Conservation (phyloP, 1,140 invertebrate genomes). For the Diabrotica undecimpunctata region DNA sequence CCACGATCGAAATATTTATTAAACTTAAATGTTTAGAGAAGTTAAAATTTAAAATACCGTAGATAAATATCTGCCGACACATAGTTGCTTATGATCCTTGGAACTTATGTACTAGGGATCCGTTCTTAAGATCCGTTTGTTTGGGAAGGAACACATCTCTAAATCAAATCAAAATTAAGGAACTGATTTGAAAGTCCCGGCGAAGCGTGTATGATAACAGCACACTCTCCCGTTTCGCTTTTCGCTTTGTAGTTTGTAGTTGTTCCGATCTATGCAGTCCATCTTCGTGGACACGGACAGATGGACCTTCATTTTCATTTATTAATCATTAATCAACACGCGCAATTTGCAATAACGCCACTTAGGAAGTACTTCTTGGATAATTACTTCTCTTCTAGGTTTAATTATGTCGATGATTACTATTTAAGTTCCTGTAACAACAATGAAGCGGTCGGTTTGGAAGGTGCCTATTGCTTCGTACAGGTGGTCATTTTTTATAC, state of each 20-base stretch:
- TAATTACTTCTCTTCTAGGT: constrained; percentile 14
- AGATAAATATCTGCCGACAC: too few species aligned
- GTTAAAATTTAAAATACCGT: too few species aligned
- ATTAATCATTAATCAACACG: constrained; percentile 21
- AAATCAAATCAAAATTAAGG: not conserved
- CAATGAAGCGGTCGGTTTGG: not conserved
- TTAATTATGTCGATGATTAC: constrained; percentile 16
- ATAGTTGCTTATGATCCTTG: too few species aligned
- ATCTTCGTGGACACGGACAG: constrained; percentile 23
- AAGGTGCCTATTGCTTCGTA: not conserved
- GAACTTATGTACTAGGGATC: too few species aligned
- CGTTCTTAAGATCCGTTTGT: too few species aligned
- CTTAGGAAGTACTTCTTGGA: constrained; percentile 15
- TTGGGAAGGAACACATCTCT: too few species aligned
- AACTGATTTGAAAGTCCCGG: constrained; percentile 26
- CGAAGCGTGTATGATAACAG: constrained; percentile 21
- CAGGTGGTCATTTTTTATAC: constrained; percentile 17
- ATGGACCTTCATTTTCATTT: constrained; percentile 23
- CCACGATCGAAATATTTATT: too few species aligned
- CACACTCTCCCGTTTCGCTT: not conserved
- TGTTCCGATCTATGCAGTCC: constrained; percentile 20
- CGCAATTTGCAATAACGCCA: constrained; percentile 21
- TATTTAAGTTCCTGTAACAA: constrained; percentile 8
- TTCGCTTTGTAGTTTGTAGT: constrained; percentile 20
- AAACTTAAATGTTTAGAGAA: too few species aligned